Percentiles rank a stretch among this genome's conserved stretches.
phyloP scores from a whole-genome alignment of 1,140 invertebrate species.

The Ceratina japonica region DNA sequence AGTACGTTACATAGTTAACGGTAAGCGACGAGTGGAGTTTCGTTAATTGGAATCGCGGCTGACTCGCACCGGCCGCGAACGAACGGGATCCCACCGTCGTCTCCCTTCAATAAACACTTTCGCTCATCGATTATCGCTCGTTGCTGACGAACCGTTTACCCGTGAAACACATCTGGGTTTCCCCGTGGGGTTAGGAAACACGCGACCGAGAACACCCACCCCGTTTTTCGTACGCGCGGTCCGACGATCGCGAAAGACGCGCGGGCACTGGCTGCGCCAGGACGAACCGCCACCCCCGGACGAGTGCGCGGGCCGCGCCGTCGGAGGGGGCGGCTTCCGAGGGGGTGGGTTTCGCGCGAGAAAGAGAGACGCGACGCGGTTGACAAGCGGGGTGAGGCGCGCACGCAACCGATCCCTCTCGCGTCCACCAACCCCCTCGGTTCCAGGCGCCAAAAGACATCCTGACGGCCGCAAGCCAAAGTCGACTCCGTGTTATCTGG shows the following conservation, averaged over 20 bases:
- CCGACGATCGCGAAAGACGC: slow-evolving; percentile 78
- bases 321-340: slow-evolving; percentile 59
- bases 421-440: background rate
- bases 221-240: slow-evolving; percentile 71
- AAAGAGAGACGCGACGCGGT: slow-evolving; percentile 41
- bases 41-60: background rate
- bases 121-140: background rate
- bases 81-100: background rate
- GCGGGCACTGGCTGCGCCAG: slow-evolving; percentile 75
- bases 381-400: background rate
- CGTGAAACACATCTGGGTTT: background rate
- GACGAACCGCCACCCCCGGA: slow-evolving; percentile 67
- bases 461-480: slow-evolving; percentile 21
- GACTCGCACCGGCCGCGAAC: too few relatives aligned
- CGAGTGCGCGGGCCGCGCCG: slow-evolving; percentile 66
- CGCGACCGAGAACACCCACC: slow-evolving; percentile 58
- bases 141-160: too few relatives aligned
- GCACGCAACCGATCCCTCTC: slow-evolving; percentile 42
- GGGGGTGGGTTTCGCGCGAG: slow-evolving; percentile 46
- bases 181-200: slow-evolving; percentile 34
- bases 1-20: too few relatives aligned
- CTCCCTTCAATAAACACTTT: background rate
- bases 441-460: slow-evolving; percentile 30
- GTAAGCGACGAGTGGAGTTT: background rate
- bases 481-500: slow-evolving; percentile 42